A percentile compares a stretch with the other conserved stretches of the same genome.
phyloP scores from a whole-genome alignment of 2,113 vertebrate genomes.

The Pantherophis guttatus region DNA sequence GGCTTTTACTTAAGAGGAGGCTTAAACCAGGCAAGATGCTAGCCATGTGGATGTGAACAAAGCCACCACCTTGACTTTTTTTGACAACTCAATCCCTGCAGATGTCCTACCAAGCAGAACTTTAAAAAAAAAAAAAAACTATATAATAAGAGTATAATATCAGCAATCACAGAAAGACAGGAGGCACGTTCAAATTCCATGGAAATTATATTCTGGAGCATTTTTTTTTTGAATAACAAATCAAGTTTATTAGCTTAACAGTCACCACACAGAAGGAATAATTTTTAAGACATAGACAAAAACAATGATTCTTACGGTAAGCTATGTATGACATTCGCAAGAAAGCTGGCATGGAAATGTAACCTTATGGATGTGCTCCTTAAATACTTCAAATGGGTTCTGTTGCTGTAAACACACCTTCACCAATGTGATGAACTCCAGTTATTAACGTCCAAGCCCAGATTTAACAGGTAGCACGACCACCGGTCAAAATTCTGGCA shows the following conservation, averaged over 20 bases:
- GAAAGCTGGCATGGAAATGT: neutral
- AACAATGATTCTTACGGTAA: conserved; percentile 20
- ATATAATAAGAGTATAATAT: neutral
- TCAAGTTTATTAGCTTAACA: conserved; percentile 53
- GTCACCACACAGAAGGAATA: conserved; percentile 11
- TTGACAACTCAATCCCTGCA: neutral
- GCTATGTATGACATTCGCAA: neutral
- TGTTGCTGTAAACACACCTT: neutral
- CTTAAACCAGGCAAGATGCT: neutral
- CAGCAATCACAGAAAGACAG: neutral
- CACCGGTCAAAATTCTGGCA: neutral
- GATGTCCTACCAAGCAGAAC: neutral
- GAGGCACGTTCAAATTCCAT: neutral
- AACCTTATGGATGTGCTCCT: fast-evolving
- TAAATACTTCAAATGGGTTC: neutral
- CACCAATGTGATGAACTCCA: neutral
- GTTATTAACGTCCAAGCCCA: neutral
- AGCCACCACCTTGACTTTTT: neutral
- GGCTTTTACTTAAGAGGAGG: neutral
- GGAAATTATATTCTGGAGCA: neutral
- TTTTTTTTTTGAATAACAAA: conserved; percentile 6
- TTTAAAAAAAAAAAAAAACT: neutral
- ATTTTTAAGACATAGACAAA: neutral
- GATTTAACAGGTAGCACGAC: neutral
- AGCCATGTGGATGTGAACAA: neutral